phyloP scores from a whole-genome alignment of 2,113 vertebrate species.

The Lophura nycthemera region DNA sequence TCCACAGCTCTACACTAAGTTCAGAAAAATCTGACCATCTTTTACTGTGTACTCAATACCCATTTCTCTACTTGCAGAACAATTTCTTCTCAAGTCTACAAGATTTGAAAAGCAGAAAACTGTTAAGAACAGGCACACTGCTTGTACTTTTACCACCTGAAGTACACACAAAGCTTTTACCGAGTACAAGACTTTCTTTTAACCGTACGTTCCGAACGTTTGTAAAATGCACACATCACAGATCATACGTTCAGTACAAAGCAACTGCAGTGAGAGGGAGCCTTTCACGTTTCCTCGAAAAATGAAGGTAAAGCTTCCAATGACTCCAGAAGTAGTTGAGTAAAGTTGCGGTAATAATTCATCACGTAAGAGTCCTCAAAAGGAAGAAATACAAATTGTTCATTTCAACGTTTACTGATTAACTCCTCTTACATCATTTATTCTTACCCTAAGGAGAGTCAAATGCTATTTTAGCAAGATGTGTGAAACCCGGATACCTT shows the following conservation, averaged over 20 bases:
- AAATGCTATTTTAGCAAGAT: background rate
- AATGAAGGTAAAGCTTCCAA: background rate
- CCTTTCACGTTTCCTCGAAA: background rate
- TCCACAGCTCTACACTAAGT: background rate
- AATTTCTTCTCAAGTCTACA: background rate
- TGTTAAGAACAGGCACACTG: too few species aligned
- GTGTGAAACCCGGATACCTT: background rate
- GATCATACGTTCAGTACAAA: accelerated
- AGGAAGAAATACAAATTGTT: background rate
- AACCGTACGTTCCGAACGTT: background rate
- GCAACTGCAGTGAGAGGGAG: background rate
- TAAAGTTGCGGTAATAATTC: background rate
- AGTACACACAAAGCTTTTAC: background rate
- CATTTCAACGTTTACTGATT: background rate
- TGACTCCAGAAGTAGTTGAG: background rate
- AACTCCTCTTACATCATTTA: background rate
- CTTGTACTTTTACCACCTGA: background rate
- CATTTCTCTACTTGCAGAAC: background rate
- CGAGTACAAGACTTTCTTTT: background rate
- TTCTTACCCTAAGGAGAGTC: background rate
- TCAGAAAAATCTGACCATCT: background rate
- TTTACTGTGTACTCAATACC: background rate
- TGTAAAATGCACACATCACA: background rate
- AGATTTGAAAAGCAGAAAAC: background rate
- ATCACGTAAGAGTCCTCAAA: background rate